Percentiles rank a stretch among this genome's conserved stretches.
Conservation (phyloP, 1,140 invertebrate genomes). For the Brachionus angularis region DNA sequence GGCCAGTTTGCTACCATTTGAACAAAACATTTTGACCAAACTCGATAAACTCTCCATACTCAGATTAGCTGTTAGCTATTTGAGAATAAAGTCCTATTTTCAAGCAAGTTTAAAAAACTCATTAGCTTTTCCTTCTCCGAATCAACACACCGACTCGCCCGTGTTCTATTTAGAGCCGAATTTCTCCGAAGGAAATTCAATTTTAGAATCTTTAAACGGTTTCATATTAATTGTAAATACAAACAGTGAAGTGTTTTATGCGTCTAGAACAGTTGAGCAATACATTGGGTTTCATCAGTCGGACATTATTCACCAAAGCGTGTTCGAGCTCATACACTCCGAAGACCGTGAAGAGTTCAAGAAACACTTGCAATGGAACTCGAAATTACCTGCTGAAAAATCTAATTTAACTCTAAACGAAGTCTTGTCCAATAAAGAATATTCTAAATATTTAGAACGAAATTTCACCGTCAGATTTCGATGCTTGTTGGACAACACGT, state of each 20-base stretch:
- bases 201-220: conserved; percentile 79
- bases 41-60: conserved; percentile 95
- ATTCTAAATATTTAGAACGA: conserved; percentile 64
- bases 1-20: conserved; percentile 93
- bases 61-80: conserved; percentile 89
- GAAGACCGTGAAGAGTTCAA: conserved; percentile 96
- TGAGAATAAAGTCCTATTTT: conserved; percentile 45
- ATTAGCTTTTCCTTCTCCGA: neutral
- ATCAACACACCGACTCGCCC: neutral
- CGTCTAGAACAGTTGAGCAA: conserved; percentile 96
- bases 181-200: conserved; percentile 25
- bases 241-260: conserved; percentile 98
- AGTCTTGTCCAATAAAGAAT: conserved; percentile 38
- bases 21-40: conserved; percentile 95
- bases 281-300: conserved; percentile 99
- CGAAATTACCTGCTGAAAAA: conserved; percentile 20
- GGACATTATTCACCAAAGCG: conserved; percentile 96
- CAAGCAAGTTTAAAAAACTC: conserved; percentile 38
- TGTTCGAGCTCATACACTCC: conserved; percentile 96
- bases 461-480: conserved; percentile 96
- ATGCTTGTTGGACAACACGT: conserved; percentile 96
- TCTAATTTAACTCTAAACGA: conserved; percentile 23
- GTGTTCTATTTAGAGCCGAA: conserved; percentile 8
- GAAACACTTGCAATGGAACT: conserved; percentile 68
- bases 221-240: conserved; percentile 96